Base-by-base conservation (phyloP, 2,888 invertebrate genomes). In the Lasioglossum figueresi region DNA sequence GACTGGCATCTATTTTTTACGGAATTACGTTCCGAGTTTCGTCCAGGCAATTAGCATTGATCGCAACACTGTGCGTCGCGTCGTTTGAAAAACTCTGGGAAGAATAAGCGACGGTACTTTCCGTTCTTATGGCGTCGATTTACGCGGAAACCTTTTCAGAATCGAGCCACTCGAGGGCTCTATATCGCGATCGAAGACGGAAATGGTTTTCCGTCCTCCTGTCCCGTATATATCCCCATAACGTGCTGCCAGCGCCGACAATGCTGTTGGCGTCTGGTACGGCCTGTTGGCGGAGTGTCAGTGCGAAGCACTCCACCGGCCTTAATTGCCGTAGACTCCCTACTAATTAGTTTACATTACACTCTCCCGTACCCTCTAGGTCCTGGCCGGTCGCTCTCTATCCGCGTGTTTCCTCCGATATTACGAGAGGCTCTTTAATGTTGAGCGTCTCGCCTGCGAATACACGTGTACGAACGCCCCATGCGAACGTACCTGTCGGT, bases 311-410 rank as follows among this genome's bases (percentile, higher is more conserved):
- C 94, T 94, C 91, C 89, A 89, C 90, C 92, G 91, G 91, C 93
- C 94, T 94, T 94, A 94, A 94, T 94, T 94, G 94, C 94, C 91
- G 92, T 91, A 93, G 94, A 94, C 94, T 93, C 93, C 90, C 90
- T 94, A 92, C 93, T 94, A 94, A 94, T 94, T 94, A 94, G 94
- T 94, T 94, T 94, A 94, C 94, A 94, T 94, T 94, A 94, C 94
- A 93, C 94, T 93, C 93, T 93, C 93, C 88, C n/a, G 91, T 92
- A 91, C 93, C 92, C 92, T 93, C 91, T 56, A 88, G 89, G 90
- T 87, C 86, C 90, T 92, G 88, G 87, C 85, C 84, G 89, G 84
- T 86, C 89, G 88, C 89, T 91, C 91, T 88, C 89, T 89, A 76
- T 84, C 88, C 88, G 80, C 86, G 76, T 85, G 86, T 89, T 83